Conservation (phyloP, 23 tunicate genomes). For the Diplosoma virens region DNA sequence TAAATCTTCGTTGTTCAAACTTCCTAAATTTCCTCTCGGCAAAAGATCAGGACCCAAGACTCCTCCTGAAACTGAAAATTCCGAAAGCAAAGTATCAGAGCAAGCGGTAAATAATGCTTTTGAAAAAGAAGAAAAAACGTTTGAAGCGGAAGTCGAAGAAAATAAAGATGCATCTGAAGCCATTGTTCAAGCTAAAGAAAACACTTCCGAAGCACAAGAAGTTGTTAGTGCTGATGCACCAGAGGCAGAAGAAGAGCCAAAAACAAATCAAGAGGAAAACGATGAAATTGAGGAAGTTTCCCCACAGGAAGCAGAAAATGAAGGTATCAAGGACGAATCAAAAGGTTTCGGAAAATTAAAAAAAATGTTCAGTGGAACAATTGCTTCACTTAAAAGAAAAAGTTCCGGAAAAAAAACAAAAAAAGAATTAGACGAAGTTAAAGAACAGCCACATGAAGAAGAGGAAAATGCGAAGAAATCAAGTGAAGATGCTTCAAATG, state of each 20-base stretch:
- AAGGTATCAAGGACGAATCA: background rate
- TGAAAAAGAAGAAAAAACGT: background rate
- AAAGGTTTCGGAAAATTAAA: slow-evolving; percentile 21
- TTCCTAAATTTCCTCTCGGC: slow-evolving; percentile 33
- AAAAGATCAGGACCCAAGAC: slow-evolving; percentile 13
- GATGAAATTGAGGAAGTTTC: slow-evolving; percentile 10
- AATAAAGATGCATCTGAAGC: background rate
- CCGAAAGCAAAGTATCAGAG: slow-evolving; percentile 39
- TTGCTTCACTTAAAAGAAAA: slow-evolving; percentile 46
- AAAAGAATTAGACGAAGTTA: slow-evolving; percentile 36
- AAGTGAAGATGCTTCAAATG: background rate
- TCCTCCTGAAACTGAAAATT: slow-evolving; percentile 3
- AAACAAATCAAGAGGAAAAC: slow-evolving; percentile 1
- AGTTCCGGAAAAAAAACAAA: slow-evolving; percentile 35
- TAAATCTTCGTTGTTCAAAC: slow-evolving; percentile 27
- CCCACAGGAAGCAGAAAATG: slow-evolving; percentile 5
- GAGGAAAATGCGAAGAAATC: background rate
- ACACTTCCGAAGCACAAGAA: slow-evolving; percentile 6
- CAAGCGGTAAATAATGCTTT: slow-evolving; percentile 7
- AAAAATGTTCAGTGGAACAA: slow-evolving; percentile 49
- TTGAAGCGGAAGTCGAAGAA: background rate
- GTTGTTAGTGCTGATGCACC: background rate
- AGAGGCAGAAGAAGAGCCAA: background rate
- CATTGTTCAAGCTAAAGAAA: background rate
- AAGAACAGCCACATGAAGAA: background rate